Percentiles rank a stretch among this genome's conserved stretches.
Evolutionary conservation across 2,113 vertebrate species (phyloP).

Genomic region (Pithys albifrons): DNA sequence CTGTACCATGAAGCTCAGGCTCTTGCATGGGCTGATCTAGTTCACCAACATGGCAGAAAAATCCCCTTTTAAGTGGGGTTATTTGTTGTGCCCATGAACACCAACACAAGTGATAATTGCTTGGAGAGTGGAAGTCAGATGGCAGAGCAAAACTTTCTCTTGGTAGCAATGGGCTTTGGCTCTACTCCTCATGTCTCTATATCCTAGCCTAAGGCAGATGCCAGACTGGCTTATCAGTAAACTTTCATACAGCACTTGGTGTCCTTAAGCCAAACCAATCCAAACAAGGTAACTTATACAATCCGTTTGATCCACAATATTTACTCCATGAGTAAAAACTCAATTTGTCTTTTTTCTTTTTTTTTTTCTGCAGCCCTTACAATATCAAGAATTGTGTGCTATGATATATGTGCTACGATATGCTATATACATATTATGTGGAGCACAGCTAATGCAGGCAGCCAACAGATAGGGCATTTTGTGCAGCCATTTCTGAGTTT

Average conservation of each 20-base stretch:
- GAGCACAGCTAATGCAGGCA: not conserved
- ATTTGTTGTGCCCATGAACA: not conserved
- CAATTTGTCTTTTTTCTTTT: not conserved
- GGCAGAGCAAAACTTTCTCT: not conserved
- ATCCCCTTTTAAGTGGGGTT: not conserved
- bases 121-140: not conserved
- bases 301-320: not conserved
- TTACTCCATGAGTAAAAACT: not conserved
- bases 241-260: not conserved
- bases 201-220: not conserved
- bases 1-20: not conserved
- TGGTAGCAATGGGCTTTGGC: not conserved
- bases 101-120: not conserved
- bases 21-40: not conserved
- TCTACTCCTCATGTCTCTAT: not conserved
- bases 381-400: not conserved
- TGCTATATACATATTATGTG: not conserved
- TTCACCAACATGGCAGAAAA: not conserved
- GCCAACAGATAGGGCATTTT: not conserved
- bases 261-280: not conserved
- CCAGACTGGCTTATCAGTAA: not conserved
- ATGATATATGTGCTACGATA: not conserved
- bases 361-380: not conserved
- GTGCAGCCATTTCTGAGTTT: not conserved
- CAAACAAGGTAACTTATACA: not conserved